Evolutionary conservation across 2,113 vertebrate genomes (phyloP), one percentile per base, ranked within the genome.

Genomic region (Burhinus oedicnemus): DNA sequence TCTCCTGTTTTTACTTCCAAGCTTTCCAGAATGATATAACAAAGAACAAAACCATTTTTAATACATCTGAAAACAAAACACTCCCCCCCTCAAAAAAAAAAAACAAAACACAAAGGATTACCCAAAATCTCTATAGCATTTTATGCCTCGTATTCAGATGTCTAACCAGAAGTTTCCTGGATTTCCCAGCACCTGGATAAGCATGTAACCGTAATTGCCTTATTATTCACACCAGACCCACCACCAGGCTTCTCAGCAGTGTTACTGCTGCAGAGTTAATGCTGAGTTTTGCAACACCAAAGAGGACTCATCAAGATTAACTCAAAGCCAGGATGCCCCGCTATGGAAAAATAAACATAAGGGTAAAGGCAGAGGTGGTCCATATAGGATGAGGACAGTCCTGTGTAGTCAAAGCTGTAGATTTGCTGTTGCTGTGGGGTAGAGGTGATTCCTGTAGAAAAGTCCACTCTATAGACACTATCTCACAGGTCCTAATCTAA

Each of bases 51-150:
- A 52, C 11, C 38, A 14, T 23, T 89, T 69, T 49, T 55, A 78
- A 60, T 61, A 47, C 5, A 52, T 22, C 27, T 64, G 32, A 93
- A 91, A 85, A 23, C 7, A 44, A 51, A 82, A 25, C 8, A 21
- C 5, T 2, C 12, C 7, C 15, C 2, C 3, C 15, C 1, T 3
- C 11, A 8, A 32, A 64, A 62, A 9, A 90, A 45, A 32, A 64
- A 74, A 66, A 21, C 2, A 70, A 85, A 79, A 29, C 5, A 87
- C 65, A n/a, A n/a, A 69, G 12, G 6, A 60, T 82, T 38, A 47
- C 8, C 17, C 23, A n/a, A 87, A 85, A 78, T 47, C 25, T 83
- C 74, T 32, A 3, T 13, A 27, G 5, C 5, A 47, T 86, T 95
- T 90, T 80, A 34, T 83, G 27, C 17, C 15, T 54, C 7, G 42